phyloP scores from a whole-genome alignment of 2,797 vertebrate species.

The Catharus ustulatus region DNA sequence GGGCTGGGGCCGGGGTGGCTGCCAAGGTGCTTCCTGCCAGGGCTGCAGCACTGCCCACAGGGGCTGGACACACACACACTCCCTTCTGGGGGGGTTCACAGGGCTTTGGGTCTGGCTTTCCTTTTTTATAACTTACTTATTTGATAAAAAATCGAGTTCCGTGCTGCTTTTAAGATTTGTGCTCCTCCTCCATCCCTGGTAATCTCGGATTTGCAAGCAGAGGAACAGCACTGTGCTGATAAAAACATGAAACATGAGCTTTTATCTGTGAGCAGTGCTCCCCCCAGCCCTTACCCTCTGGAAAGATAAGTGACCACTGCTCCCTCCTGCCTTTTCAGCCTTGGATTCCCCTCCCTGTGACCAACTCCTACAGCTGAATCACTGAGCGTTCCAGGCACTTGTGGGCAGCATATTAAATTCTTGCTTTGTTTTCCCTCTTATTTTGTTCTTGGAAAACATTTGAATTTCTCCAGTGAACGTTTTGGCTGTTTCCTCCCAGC shows the following conservation, averaged over 20 bases:
- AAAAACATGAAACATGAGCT: slow-evolving; percentile 4
- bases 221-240: not conserved
- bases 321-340: slow-evolving; percentile 26
- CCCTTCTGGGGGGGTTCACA: not conserved
- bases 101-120: not conserved
- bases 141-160: not conserved
- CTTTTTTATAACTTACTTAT: not conserved
- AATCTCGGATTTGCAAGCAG: not conserved
- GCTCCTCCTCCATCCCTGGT: not conserved
- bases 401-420: not conserved
- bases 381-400: slow-evolving; percentile 40
- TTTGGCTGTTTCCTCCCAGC: not conserved
- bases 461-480: not conserved
- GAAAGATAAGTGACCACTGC: slow-evolving; percentile 53
- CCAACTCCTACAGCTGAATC: slow-evolving; percentile 52
- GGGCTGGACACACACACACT: not conserved
- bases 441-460: not conserved
- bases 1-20: slow-evolving; percentile 23
- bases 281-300: not conserved
- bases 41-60: not conserved
- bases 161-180: not conserved
- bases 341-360: not conserved
- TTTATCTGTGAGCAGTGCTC: not conserved
- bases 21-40: slow-evolving; percentile 68
- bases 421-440: not conserved